Percentiles rank a stretch among this genome's conserved stretches.
Conservation (phyloP, 2,797 vertebrate species). For the Sarcoramphus papa region DNA sequence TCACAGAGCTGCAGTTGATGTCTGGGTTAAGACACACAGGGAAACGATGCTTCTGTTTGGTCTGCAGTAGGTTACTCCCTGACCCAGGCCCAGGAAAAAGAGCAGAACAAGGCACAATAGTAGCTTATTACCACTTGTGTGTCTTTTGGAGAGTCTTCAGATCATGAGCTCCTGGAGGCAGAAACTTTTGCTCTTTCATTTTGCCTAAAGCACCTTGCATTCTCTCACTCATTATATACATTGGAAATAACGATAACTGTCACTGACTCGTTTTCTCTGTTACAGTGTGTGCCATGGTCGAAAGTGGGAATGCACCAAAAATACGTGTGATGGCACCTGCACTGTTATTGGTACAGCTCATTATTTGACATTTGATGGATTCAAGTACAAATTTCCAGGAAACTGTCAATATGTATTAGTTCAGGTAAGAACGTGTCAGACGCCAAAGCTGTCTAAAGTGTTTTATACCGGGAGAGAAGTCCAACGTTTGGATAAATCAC, state of each 20-base stretch:
- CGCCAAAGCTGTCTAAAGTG: background rate
- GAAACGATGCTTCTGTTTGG: background rate
- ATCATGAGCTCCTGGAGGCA: background rate
- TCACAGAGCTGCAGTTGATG: background rate
- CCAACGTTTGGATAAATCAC: background rate
- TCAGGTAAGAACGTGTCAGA: conserved; percentile 79
- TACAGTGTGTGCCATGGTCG: conserved; percentile 84
- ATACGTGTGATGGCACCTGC: conserved; percentile 85
- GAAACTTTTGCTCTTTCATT: background rate
- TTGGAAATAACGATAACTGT: background rate
- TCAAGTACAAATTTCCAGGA: conserved; percentile 89
- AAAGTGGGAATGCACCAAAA: conserved; percentile 88
- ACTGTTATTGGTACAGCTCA: conserved; percentile 85
- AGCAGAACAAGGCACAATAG: background rate
- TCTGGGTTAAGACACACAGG: background rate
- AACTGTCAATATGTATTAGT: conserved; percentile 91
- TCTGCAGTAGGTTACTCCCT: background rate
- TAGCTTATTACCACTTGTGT: background rate
- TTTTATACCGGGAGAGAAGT: background rate
- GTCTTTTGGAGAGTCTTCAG: background rate
- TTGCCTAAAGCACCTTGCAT: background rate
- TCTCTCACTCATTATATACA: background rate
- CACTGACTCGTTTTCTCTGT: background rate
- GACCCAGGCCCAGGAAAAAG: background rate
- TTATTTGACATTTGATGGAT: conserved; percentile 92